Conservation (phyloP, 1,140 invertebrate species). For the Parasteatoda tepidariorum region DNA sequence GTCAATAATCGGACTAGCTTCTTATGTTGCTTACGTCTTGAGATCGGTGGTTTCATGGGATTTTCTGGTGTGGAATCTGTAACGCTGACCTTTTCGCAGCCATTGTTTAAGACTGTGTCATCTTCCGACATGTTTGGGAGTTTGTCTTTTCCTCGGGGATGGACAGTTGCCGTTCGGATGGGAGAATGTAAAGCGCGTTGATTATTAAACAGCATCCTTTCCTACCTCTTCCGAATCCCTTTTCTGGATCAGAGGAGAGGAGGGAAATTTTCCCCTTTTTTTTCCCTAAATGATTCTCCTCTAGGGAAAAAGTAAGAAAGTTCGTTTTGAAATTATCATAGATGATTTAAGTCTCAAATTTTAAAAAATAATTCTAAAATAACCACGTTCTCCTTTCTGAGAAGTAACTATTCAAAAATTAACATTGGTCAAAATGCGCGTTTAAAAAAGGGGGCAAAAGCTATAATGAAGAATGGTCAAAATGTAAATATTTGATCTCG, state of each 20-base stretch:
- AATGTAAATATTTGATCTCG: too few relatives aligned
- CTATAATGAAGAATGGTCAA: too few relatives aligned
- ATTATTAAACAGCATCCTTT: not conserved
- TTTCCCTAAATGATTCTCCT: too few relatives aligned
- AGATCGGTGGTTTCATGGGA: constrained; percentile 71
- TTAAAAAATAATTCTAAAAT: too few relatives aligned
- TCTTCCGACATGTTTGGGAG: not conserved
- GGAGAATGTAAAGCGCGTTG: not conserved
- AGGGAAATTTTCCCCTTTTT: not conserved
- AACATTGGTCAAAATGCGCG: too few relatives aligned
- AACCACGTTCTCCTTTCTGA: too few relatives aligned
- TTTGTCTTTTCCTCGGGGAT: not conserved
- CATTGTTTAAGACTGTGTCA: not conserved
- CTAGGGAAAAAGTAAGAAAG: too few relatives aligned
- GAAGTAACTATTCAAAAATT: too few relatives aligned
- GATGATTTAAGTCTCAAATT: too few relatives aligned
- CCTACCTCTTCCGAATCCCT: not conserved
- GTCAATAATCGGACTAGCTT: constrained; percentile 92
- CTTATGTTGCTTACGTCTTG: constrained; percentile 85
- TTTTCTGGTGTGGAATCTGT: constrained; percentile 10
- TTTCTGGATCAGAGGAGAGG: not conserved
- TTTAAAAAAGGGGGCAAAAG: too few relatives aligned
- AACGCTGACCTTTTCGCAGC: constrained; percentile 24
- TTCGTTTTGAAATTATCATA: too few relatives aligned
- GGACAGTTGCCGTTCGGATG: not conserved